Conservation (phyloP, 2,797 vertebrate species). For the Halcyon chelicuti region DNA sequence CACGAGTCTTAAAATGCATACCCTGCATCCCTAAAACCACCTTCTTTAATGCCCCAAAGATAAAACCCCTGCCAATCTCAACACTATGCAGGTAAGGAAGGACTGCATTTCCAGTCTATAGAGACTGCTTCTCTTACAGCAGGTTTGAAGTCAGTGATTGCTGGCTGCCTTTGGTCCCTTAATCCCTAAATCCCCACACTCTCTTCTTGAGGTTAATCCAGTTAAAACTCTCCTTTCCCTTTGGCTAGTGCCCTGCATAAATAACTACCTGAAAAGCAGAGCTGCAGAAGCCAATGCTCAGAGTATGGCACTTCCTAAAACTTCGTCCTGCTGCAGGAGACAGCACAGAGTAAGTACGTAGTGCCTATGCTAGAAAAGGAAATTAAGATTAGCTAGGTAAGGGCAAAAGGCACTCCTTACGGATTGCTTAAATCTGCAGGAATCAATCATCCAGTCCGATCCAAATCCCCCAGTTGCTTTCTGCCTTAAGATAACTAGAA, state of each 20-base stretch:
- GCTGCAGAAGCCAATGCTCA: neutral
- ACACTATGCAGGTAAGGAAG: neutral
- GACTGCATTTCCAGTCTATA: neutral
- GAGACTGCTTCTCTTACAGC: neutral
- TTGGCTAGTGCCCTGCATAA: conserved; percentile 18
- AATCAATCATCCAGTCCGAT: conserved; percentile 50
- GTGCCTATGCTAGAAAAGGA: neutral
- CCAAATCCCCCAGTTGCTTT: conserved; percentile 50
- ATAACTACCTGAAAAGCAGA: conserved; percentile 40
- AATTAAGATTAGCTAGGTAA: conserved; percentile 29
- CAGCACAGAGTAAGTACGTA: fast-evolving
- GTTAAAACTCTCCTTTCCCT: conserved; percentile 67
- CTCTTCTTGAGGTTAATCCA: conserved; percentile 70
- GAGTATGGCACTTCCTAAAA: neutral
- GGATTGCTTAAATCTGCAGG: conserved; percentile 18
- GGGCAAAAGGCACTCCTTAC: conserved; percentile 2
- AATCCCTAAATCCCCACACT: conserved; percentile 71
- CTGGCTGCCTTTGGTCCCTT: conserved; percentile 52
- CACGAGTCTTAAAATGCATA: neutral
- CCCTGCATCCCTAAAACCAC: neutral
- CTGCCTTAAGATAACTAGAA: conserved; percentile 54
- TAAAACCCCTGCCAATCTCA: neutral
- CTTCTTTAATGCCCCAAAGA: neutral
- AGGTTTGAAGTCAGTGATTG: conserved; percentile 48
- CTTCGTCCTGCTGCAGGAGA: neutral